These are phyloP conservation scores for Sphaerodactylus townsendi DNA, from an alignment of 2,113 vertebrate genomes.

Conservation along the genomic window DNA sequence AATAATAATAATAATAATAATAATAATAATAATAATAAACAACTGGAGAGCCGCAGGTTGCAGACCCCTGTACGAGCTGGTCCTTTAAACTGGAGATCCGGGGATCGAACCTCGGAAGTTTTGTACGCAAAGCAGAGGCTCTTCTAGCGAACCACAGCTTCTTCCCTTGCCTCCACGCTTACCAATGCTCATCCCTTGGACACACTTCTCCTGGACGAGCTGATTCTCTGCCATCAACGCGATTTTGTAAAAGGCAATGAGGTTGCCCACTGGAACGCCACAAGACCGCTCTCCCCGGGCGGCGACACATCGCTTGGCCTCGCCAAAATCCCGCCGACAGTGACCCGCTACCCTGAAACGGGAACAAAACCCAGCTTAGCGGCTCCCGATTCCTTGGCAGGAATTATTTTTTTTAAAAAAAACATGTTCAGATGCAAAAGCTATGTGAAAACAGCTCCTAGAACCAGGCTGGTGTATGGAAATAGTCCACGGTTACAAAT, in stretches of 20 bases:
- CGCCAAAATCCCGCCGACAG: not conserved
- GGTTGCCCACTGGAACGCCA: not conserved
- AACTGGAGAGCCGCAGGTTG: too few relatives aligned
- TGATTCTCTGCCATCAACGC: not conserved
- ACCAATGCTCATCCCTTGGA: conserved; percentile 2
- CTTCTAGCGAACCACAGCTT: too few relatives aligned
- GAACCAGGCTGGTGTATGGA: not conserved
- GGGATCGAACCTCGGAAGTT: too few relatives aligned
- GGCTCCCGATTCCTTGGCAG: too few relatives aligned
- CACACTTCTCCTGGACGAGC: not conserved
- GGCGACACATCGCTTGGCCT: not conserved
- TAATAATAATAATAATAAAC: too few relatives aligned
- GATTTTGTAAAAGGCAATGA: conserved; percentile 33
- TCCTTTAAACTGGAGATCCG: too few relatives aligned
- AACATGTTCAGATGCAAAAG: not conserved
- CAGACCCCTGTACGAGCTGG: too few relatives aligned
- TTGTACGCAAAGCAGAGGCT: too few relatives aligned
- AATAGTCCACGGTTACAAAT: not conserved
- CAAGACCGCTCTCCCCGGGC: not conserved
- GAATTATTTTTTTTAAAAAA: not conserved
- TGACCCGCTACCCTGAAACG: conserved; percentile 16
- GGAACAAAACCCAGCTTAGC: not conserved
- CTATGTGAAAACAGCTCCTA: not conserved
- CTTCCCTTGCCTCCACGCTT: not conserved
- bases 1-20: too few relatives aligned